Conservation (phyloP, 1,140 invertebrate species). For the Drosophila varians region DNA sequence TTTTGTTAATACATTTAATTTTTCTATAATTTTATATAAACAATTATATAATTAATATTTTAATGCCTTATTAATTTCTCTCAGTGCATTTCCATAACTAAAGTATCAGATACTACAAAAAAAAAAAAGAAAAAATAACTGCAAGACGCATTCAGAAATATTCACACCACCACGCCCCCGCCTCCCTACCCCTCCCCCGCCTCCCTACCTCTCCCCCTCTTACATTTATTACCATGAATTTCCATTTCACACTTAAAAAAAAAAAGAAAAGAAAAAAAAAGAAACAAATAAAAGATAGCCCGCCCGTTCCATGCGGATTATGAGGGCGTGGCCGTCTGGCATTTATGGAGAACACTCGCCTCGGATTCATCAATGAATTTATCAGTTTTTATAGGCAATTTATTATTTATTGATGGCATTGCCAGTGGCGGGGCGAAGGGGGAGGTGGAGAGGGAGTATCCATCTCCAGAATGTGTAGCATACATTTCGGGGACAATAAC, state of each 20-base stretch:
- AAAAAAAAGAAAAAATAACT: conserved; percentile 27
- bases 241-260: conserved; percentile 65
- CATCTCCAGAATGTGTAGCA: conserved; percentile 29
- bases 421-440: conserved; percentile 4
- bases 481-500: conserved; percentile 34
- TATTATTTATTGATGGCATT: conserved; percentile 75
- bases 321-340: conserved; percentile 29
- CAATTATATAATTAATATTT: no score
- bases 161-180: no score
- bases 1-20: no score
- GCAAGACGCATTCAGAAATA: conserved; percentile 57
- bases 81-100: conserved; percentile 9
- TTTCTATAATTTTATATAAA: no score
- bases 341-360: conserved; percentile 27
- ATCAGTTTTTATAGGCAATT: conserved; percentile 81
- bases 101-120: conserved; percentile 6
- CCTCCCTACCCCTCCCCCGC: neutral
- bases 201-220: neutral
- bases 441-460: conserved; percentile 16
- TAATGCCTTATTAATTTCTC: neutral
- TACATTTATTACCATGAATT: conserved; percentile 70
- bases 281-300: no score
- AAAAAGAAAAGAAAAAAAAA: conserved; percentile 7
- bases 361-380: conserved; percentile 77
- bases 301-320: conserved; percentile 13